Conservation (phyloP, 2,797 vertebrate genomes). For the Sebastiscus tertius region DNA sequence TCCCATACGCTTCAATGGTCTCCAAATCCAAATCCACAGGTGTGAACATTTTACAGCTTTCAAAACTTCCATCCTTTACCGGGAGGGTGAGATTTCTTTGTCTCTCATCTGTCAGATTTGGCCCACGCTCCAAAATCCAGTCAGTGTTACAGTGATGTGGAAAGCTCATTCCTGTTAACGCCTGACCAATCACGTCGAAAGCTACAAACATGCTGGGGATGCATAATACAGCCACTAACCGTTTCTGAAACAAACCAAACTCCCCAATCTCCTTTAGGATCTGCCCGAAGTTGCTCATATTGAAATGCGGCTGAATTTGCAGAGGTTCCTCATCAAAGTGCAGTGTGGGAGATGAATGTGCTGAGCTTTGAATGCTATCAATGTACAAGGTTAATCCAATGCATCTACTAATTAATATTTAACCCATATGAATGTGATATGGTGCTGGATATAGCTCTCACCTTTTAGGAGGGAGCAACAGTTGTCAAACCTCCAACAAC, state of each 20-base stretch:
- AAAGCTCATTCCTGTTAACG: conserved; percentile 81
- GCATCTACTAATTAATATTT: too few species aligned
- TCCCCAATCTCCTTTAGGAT: conserved; percentile 82
- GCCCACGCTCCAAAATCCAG: conserved; percentile 81
- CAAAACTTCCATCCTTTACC: conserved; percentile 48
- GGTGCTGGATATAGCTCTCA: too few species aligned
- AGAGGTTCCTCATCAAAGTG: neutral
- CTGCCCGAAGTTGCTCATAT: conserved; percentile 81
- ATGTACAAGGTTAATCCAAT: neutral
- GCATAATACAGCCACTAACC: conserved; percentile 75
- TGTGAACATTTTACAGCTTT: conserved; percentile 83
- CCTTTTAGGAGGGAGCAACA: too few species aligned
- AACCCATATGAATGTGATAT: too few species aligned
- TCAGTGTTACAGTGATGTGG: conserved; percentile 85
- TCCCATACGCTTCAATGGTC: neutral
- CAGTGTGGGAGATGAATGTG: neutral
- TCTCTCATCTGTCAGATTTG: conserved; percentile 82
- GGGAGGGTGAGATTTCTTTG: conserved; percentile 86
- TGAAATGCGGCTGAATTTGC: neutral
- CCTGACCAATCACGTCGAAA: conserved; percentile 85
- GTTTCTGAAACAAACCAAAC: conserved; percentile 87
- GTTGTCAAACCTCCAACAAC: too few species aligned
- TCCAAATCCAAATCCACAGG: conserved; percentile 25
- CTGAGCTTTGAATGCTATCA: neutral
- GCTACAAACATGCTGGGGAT: conserved; percentile 72